A percentile compares a stretch with the other conserved stretches of the same genome.
Conservation (phyloP, 1,140 invertebrate species). For the Drusus annulatus region DNA sequence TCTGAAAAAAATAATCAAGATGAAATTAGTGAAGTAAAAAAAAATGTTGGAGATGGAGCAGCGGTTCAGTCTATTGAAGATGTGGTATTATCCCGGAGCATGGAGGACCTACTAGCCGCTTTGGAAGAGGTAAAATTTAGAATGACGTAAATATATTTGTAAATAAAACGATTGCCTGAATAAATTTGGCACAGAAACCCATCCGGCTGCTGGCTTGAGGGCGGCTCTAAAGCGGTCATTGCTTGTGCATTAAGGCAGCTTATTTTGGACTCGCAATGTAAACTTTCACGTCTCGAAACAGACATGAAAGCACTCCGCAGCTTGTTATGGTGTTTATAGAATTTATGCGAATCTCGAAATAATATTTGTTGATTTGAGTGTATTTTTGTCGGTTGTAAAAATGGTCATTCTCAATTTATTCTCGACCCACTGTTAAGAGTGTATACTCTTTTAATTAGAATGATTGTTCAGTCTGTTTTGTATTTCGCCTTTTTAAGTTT, state of each 20-base stretch:
- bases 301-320: background rate
- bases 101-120: conserved; percentile 24
- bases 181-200: conserved; percentile 35
- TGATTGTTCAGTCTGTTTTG: too few species aligned
- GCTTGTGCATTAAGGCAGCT: conserved; percentile 4
- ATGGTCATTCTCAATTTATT: background rate
- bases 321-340: background rate
- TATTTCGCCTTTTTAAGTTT: too few species aligned
- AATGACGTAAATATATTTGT: conserved; percentile 29
- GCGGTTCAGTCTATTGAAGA: background rate
- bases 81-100: conserved; percentile 3
- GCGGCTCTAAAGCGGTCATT: conserved; percentile 2
- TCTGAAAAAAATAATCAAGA: background rate
- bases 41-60: background rate
- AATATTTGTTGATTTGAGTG: too few species aligned
- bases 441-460: background rate
- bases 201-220: conserved; percentile 4
- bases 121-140: conserved; percentile 30
- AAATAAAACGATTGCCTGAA: conserved; percentile 35
- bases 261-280: background rate
- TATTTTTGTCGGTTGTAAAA: background rate
- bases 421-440: background rate
- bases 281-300: conserved; percentile 1
- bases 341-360: too few species aligned
- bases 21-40: background rate